Evolutionary conservation across 2,797 vertebrate species (phyloP).

Genomic region (Psittacula echo): DNA sequence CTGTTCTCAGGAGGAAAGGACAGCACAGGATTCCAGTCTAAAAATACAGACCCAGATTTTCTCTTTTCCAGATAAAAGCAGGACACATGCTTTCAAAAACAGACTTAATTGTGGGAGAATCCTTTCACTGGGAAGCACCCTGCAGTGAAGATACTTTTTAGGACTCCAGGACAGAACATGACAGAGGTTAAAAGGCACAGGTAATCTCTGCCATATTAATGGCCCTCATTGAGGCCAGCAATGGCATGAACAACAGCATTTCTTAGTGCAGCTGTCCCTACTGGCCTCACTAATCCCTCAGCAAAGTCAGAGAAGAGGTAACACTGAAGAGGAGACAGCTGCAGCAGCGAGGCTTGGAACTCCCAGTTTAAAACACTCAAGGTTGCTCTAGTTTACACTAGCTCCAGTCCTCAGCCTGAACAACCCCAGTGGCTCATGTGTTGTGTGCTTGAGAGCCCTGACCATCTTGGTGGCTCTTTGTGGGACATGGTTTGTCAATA

Average conservation of each 20-base stretch:
- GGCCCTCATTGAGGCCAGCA: neutral
- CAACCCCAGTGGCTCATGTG: neutral
- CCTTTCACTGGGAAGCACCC: conserved; percentile 1
- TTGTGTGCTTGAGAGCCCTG: accelerated
- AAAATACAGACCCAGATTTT: conserved; percentile 42
- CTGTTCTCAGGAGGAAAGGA: neutral
- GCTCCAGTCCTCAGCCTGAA: neutral
- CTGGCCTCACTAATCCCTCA: neutral
- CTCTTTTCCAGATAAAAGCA: neutral
- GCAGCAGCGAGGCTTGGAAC: neutral
- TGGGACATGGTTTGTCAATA: neutral
- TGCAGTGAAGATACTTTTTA: neutral
- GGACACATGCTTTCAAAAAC: neutral
- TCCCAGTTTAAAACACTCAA: neutral
- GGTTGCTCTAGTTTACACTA: neutral
- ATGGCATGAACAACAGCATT: neutral
- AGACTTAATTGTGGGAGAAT: neutral
- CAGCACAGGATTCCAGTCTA: conserved; percentile 1
- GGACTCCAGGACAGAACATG: neutral
- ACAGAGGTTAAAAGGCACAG: neutral
- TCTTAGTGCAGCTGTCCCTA: neutral
- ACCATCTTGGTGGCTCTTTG: neutral
- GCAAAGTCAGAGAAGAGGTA: neutral
- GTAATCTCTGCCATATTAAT: neutral
- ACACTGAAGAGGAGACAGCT: neutral